Percentiles rank a stretch among this genome's conserved stretches.
Conservation (phyloP, 2,113 vertebrate species). For the Menidia beryllina region DNA sequence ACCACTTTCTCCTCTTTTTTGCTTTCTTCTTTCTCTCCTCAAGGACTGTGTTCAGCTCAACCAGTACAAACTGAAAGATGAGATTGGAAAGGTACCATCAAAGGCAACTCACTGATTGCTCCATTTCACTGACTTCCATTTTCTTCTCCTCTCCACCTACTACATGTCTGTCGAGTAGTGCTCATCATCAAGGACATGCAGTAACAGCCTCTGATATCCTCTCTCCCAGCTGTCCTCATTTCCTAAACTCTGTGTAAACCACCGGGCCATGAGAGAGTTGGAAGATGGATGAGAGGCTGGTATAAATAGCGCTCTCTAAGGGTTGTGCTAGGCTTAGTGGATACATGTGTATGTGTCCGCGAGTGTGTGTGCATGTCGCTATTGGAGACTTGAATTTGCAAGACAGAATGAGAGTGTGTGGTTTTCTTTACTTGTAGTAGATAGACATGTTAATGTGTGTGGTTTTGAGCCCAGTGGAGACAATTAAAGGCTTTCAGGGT, state of each 20-base stretch:
- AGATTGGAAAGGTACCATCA: slow-evolving; percentile 94
- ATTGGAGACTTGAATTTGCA: slow-evolving; percentile 19
- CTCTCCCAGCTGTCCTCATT: slow-evolving; percentile 71
- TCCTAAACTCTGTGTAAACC: slow-evolving; percentile 69
- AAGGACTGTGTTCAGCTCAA: slow-evolving; percentile 98
- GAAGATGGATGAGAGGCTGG: slow-evolving; percentile 70
- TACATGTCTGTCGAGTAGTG: slow-evolving; percentile 53
- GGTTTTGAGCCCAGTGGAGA: slow-evolving; percentile 29
- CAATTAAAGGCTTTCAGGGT: slow-evolving; percentile 40
- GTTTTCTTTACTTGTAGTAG: slow-evolving; percentile 8
- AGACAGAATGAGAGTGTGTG: slow-evolving; percentile 16
- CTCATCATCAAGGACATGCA: slow-evolving; percentile 53
- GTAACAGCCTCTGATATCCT: slow-evolving; percentile 59
- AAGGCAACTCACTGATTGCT: slow-evolving; percentile 56
- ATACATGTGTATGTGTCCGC: slow-evolving; percentile 10
- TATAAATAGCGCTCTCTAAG: slow-evolving; percentile 75
- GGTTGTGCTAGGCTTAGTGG: slow-evolving; percentile 47
- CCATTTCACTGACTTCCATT: slow-evolving; percentile 55
- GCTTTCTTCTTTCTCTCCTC: slow-evolving; percentile 2
- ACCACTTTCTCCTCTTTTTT: slow-evolving; percentile 1
- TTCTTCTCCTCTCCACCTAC: slow-evolving; percentile 41
- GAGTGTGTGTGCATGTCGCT: slow-evolving; percentile 23
- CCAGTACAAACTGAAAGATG: slow-evolving; percentile 97
- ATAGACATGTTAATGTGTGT: slow-evolving; percentile 21
- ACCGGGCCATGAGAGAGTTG: slow-evolving; percentile 68